These are phyloP conservation scores for Pachycephus smyrnensis DNA, from an alignment of 2,888 invertebrate species.

Conservation along the genomic window DNA sequence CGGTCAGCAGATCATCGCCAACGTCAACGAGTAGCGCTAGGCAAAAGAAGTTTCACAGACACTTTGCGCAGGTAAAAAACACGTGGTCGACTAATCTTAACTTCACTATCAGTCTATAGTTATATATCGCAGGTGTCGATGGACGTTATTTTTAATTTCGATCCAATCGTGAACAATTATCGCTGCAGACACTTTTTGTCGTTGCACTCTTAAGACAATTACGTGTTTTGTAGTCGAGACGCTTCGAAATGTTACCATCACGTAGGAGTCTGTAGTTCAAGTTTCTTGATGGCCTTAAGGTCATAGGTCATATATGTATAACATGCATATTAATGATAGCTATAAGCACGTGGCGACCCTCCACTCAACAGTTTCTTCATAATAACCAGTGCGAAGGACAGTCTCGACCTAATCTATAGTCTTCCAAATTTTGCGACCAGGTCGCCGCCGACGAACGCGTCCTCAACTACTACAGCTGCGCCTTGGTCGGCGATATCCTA, in stretches of 20 bases:
- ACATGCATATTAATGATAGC: too few species aligned
- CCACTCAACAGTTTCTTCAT: not conserved
- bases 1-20: slow-evolving; percentile 60
- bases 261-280: too few species aligned
- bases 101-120: not conserved
- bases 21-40: slow-evolving; percentile 78
- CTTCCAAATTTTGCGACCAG: slow-evolving; percentile 55
- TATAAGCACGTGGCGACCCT: not conserved
- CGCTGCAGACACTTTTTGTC: not conserved
- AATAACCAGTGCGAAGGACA: not conserved
- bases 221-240: too few species aligned
- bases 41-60: slow-evolving; percentile 90
- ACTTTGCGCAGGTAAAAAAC: slow-evolving; percentile 76
- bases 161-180: not conserved
- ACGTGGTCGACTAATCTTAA: too few species aligned
- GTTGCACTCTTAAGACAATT: too few species aligned
- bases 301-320: too few species aligned
- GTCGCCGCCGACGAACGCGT: slow-evolving; percentile 87
- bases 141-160: not conserved
- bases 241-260: too few species aligned
- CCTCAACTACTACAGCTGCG: slow-evolving; percentile 93
- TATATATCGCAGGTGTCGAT: not conserved
- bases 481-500: slow-evolving; percentile 90
- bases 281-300: too few species aligned
- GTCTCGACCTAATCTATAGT: slow-evolving; percentile 33